Base-by-base conservation (phyloP, 1,140 invertebrate species). In the Drosophila subobscura region DNA sequence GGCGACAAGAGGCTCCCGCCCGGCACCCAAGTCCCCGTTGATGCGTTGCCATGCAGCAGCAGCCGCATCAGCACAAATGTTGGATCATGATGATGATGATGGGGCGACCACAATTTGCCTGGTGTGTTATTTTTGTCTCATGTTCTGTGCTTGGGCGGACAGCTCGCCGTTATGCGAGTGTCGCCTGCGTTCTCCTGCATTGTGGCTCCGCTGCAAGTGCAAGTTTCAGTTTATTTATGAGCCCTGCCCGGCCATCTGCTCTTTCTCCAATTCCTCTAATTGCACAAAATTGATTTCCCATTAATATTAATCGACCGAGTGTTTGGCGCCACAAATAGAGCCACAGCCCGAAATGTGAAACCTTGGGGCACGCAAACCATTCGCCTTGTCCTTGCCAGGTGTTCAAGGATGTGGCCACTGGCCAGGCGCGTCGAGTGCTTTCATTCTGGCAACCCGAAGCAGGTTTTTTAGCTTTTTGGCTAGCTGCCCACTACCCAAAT, bases 71-170 rank as follows among this genome's bases (percentile, higher is more conserved):
- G 63, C 66, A 50, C 55, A 77, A 53, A 54, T 52, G 72, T 65
- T 53, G 61, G 47, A 47, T 45, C 46, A 14, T 54, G 61, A 52
- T 53, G 46, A 46, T 42, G 52, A 37, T 57, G 53, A 66, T 72
- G 67, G 53, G 40, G 52, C 16, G 53, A 22, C 54, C 16, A 75
- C 60, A 60, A 42, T 73, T 66, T 73, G n/a, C 45, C 10, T 37
- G 33, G 33, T 83, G 33, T 83, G 64, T 86, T 86, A 86, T 86
- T 86, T 86, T 83, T 64, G 78, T 88, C 66, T 83, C 78, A 75
- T 77, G 64, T 86, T 85, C 83, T 74, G 65, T 78, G 83, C 77
- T 81, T 74, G 81, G 81, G 83, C 77, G 83, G 77, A 86, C 81
- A 86, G 81, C 79, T 72, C 77, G 16, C 54, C 55, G 68, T 29